Evolutionary conservation across 2,113 vertebrate genomes (phyloP).

Genomic region (Cheilinus undulatus): DNA sequence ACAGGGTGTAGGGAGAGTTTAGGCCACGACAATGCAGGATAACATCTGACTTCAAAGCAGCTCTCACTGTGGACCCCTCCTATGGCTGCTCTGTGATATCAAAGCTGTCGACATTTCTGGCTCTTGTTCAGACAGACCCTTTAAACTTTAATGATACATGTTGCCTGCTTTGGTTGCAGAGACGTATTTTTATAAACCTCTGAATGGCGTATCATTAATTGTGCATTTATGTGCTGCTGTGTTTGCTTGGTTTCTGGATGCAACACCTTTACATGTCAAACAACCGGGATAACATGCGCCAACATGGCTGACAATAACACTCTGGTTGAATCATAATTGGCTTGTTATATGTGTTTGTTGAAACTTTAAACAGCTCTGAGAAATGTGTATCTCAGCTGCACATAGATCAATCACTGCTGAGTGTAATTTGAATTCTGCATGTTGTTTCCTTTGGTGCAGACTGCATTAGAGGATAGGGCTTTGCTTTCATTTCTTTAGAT

Average conservation of each 20-base stretch:
- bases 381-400: background rate
- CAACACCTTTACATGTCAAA: conserved; percentile 11
- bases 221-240: conserved; percentile 11
- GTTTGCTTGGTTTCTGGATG: background rate
- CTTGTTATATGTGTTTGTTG: background rate
- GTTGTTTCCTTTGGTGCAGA: background rate
- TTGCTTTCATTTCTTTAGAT: background rate
- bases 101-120: conserved; percentile 49
- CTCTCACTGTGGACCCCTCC: background rate
- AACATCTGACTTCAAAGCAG: conserved; percentile 30
- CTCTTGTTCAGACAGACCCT: conserved; percentile 40
- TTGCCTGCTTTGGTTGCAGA: conserved; percentile 31
- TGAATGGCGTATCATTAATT: conserved; percentile 16
- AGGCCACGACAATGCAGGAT: background rate
- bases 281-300: background rate
- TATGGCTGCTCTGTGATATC: conserved; percentile 30
- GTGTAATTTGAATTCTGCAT: background rate
- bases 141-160: conserved; percentile 53
- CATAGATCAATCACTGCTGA: background rate
- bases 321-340: background rate
- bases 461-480: background rate
- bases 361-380: background rate
- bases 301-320: background rate
- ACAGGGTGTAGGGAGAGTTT: background rate
- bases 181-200: background rate